Conservation (phyloP, 1,140 invertebrate genomes). For the Drosophila neocordata region DNA sequence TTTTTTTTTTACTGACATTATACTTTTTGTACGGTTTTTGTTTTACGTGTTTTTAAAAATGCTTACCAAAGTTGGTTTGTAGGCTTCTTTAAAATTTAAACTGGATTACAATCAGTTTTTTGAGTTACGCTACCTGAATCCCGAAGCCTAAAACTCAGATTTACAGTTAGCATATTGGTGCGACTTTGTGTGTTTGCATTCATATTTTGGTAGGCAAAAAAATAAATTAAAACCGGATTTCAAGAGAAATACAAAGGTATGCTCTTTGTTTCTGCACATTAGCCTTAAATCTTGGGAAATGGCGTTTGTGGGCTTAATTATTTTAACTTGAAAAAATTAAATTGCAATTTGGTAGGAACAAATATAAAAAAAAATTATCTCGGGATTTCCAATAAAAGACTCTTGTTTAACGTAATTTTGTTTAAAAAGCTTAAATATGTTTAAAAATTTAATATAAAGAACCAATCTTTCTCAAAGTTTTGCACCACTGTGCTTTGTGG, state of each 20-base stretch:
- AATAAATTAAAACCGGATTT: slow-evolving; percentile 66
- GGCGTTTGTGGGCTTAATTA: background rate
- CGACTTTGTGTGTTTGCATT: slow-evolving; percentile 4
- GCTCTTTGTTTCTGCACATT: slow-evolving; percentile 27
- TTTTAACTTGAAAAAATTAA: background rate
- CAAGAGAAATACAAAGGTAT: slow-evolving; percentile 37
- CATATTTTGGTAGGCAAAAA: slow-evolving; percentile 16
- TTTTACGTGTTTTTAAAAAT: too few species aligned
- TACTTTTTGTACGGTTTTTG: too few species aligned
- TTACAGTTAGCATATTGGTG: slow-evolving; percentile 29
- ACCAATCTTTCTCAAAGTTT: background rate
- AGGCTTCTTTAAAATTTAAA: too few species aligned
- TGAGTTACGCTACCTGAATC: too few species aligned
- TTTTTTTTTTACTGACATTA: too few species aligned
- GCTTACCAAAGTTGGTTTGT: too few species aligned
- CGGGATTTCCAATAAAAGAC: too few species aligned
- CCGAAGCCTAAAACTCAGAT: background rate
- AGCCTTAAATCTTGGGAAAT: background rate
- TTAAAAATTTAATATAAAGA: too few species aligned
- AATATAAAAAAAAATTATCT: background rate
- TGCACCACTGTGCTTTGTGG: slow-evolving; percentile 10
- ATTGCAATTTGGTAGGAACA: background rate
- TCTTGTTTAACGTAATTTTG: background rate
- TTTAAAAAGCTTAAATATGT: background rate
- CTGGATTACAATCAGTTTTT: too few species aligned